These are phyloP conservation scores for Scaptomyza flava DNA, from an alignment of 2,888 invertebrate species.

Conservation along the genomic window DNA sequence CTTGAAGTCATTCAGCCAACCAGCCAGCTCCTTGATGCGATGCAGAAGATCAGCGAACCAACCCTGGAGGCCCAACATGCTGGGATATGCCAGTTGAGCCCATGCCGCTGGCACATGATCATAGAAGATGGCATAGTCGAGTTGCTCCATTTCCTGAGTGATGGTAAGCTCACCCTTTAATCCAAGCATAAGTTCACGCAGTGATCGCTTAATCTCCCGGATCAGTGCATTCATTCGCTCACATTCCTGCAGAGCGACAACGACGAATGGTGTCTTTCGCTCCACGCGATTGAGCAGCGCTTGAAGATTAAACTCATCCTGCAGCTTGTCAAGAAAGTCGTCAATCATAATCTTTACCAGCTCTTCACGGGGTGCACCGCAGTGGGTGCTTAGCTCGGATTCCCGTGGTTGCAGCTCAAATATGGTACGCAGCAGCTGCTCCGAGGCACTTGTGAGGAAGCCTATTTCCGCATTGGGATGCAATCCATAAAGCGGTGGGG, in stretches of 20 bases:
- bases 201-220: constrained; percentile 91
- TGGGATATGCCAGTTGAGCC: constrained; percentile 95
- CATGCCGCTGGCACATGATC: constrained; percentile 94
- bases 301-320: constrained; percentile 93
- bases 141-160: constrained; percentile 96
- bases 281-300: constrained; percentile 95
- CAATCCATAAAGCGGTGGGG: constrained; percentile 95
- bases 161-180: constrained; percentile 97
- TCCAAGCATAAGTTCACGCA: constrained; percentile 94
- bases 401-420: constrained; percentile 97
- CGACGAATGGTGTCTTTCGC: constrained; percentile 95
- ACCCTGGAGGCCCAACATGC: constrained; percentile 91
- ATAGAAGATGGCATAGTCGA: constrained; percentile 94
- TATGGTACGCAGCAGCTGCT: constrained; percentile 92
- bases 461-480: constrained; percentile 98
- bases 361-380: constrained; percentile 92
- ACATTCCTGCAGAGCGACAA: constrained; percentile 96
- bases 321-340: constrained; percentile 94
- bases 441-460: constrained; percentile 93
- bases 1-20: constrained; percentile 93
- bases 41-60: constrained; percentile 95
- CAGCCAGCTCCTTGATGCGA: constrained; percentile 92
- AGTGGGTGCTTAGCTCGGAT: constrained; percentile 84
- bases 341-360: constrained; percentile 90
- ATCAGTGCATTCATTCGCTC: constrained; percentile 97